Evolutionary conservation across 2,888 invertebrate species (phyloP).

Genomic region (Tolmerus cingulatus): DNA sequence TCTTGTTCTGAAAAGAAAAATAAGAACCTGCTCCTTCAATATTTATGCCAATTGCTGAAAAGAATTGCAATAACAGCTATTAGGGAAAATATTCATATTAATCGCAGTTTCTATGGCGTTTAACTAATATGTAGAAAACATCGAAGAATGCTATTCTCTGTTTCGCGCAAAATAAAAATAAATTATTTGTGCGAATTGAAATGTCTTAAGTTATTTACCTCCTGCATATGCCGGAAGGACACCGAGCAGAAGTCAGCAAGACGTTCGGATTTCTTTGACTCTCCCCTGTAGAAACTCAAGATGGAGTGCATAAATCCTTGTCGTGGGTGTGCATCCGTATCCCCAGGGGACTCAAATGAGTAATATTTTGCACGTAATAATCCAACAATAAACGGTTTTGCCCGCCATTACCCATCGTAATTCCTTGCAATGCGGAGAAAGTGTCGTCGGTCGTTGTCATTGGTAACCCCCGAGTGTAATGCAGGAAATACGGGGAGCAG

Average conservation of each 20-base stretch:
- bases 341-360: not conserved
- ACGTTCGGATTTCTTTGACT: not conserved
- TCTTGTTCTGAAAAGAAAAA: too few species aligned
- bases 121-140: not conserved
- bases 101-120: not conserved
- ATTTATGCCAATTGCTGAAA: not conserved
- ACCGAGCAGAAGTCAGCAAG: not conserved
- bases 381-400: constrained; percentile 38
- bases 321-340: not conserved
- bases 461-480: constrained; percentile 13
- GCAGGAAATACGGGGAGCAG: not conserved
- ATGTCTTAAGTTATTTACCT: not conserved
- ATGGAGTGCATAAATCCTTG: not conserved
- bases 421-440: not conserved
- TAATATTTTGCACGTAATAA: constrained; percentile 35
- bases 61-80: not conserved
- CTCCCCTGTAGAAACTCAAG: not conserved
- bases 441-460: constrained; percentile 12
- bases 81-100: not conserved
- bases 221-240: not conserved
- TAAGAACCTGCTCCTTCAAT: not conserved
- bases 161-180: not conserved
- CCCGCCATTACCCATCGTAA: constrained; percentile 43
- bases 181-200: not conserved
- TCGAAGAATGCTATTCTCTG: not conserved